Conservation (phyloP, 1,140 invertebrate genomes). For the Ladona fulva region DNA sequence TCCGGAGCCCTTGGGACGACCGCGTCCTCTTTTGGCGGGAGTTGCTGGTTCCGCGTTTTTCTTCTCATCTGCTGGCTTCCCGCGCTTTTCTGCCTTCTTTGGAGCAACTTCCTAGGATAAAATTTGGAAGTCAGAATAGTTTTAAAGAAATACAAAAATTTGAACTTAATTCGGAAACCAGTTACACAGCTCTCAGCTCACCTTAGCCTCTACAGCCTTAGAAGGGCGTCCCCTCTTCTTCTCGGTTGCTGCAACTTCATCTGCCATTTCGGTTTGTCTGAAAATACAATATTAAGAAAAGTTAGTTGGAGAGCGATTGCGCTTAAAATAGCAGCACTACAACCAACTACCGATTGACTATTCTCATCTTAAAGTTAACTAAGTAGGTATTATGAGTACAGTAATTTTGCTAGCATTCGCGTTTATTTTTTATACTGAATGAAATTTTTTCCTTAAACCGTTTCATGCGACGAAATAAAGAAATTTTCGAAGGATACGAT, state of each 20-base stretch:
- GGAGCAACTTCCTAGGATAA: conserved; percentile 30
- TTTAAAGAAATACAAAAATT: too few relatives aligned
- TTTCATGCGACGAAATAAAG: too few relatives aligned
- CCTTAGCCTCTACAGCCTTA: conserved; percentile 29
- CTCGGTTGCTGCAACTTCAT: conserved; percentile 38
- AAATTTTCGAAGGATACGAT: too few relatives aligned
- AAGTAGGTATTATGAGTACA: too few relatives aligned
- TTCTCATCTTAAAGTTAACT: too few relatives aligned
- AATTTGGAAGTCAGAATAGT: background rate
- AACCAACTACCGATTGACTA: too few relatives aligned
- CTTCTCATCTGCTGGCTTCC: conserved; percentile 34
- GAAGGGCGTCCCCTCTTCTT: conserved; percentile 36
- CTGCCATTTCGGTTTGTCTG: conserved; percentile 31
- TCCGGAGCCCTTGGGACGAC: conserved; percentile 39
- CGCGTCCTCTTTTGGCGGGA: conserved; percentile 41
- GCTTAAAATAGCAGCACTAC: too few relatives aligned
- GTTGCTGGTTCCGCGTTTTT: conserved; percentile 36
- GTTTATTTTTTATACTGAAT: too few relatives aligned
- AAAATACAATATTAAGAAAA: background rate
- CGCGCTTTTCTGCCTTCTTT: conserved; percentile 40
- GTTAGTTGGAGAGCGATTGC: background rate
- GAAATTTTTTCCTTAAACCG: too few relatives aligned
- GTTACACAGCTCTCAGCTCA: background rate
- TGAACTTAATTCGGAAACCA: too few relatives aligned
- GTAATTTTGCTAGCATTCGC: too few relatives aligned